Evolutionary conservation across 2,797 vertebrate species (phyloP).

Genomic region (Halcyon badia): DNA sequence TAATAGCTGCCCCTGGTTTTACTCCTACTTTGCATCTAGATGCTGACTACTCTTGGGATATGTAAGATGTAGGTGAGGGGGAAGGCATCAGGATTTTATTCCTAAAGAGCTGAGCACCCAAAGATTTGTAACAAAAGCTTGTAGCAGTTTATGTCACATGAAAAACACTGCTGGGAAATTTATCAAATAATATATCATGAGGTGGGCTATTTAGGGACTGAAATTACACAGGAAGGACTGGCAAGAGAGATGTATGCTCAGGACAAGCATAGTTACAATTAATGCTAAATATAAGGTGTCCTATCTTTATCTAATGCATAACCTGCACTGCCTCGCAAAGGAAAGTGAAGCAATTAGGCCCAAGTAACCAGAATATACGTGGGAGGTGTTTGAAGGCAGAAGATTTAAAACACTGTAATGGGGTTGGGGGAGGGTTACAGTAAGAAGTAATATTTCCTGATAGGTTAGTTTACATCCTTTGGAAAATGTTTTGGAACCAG

Average conservation of each 20-base stretch:
- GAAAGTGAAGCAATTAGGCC: conserved; percentile 68
- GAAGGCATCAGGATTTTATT: conserved; percentile 21
- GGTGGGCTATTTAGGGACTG: conserved; percentile 69
- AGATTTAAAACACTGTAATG: conserved; percentile 41
- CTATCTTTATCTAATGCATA: conserved; percentile 46
- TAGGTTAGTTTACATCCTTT: conserved; percentile 53
- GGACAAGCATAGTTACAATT: conserved; percentile 66
- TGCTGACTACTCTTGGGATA: background rate
- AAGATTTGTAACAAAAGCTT: conserved; percentile 7
- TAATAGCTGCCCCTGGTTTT: background rate
- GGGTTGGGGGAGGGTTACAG: background rate
- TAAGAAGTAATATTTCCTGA: conserved; percentile 44
- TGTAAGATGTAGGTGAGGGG: background rate
- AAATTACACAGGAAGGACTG: conserved; percentile 69
- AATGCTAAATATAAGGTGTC: conserved; percentile 78
- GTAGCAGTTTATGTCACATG: conserved; percentile 48
- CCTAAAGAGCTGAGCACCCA: background rate
- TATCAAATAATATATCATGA: conserved; percentile 64
- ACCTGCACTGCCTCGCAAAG: background rate
- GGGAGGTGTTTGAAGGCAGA: conserved; percentile 44
- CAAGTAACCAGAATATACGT: conserved; percentile 39
- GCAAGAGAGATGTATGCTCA: conserved; percentile 8
- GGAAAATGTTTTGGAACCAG: conserved; percentile 17
- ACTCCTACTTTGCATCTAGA: background rate
- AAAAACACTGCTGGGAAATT: conserved; percentile 32